Percentiles rank a stretch among this genome's conserved stretches.
Evolutionary conservation across 2,113 vertebrate genomes (phyloP).

Genomic region (Bagarius yarrelli): DNA sequence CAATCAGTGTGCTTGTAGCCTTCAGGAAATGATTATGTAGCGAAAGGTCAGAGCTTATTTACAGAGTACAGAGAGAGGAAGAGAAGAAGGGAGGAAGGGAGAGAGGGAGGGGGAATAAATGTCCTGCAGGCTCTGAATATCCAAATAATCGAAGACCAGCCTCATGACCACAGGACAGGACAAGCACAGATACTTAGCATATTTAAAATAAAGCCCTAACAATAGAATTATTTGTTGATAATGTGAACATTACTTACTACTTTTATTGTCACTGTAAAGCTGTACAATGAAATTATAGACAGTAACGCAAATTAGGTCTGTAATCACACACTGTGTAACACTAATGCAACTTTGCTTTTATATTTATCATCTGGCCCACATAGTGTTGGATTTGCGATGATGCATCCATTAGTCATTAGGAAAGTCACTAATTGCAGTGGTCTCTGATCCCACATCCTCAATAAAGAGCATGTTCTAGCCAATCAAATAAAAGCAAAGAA

Average conservation of each 20-base stretch:
- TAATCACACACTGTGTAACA: neutral
- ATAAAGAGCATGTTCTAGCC: neutral
- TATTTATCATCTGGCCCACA: neutral
- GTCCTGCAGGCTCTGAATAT: constrained; percentile 23
- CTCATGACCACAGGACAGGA: constrained; percentile 38
- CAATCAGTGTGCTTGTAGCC: constrained; percentile 48
- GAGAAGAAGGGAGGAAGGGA: constrained; percentile 7
- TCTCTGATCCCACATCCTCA: neutral
- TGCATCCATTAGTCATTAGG: neutral
- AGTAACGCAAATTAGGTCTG: neutral
- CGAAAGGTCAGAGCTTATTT: constrained; percentile 55
- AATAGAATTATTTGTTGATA: neutral
- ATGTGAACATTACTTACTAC: too few species aligned
- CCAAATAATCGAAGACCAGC: constrained; percentile 37
- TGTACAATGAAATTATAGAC: too few species aligned
- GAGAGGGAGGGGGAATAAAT: constrained; percentile 12
- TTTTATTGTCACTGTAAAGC: too few species aligned
- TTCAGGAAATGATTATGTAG: constrained; percentile 54
- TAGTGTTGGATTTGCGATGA: neutral
- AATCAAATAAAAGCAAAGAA: neutral
- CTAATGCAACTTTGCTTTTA: neutral
- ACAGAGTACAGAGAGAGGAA: constrained; percentile 1
- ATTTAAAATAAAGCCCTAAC: neutral
- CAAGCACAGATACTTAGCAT: neutral
- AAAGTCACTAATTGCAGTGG: neutral